Conservation (phyloP, 2,113 vertebrate species). For the Lampris incognitus region DNA sequence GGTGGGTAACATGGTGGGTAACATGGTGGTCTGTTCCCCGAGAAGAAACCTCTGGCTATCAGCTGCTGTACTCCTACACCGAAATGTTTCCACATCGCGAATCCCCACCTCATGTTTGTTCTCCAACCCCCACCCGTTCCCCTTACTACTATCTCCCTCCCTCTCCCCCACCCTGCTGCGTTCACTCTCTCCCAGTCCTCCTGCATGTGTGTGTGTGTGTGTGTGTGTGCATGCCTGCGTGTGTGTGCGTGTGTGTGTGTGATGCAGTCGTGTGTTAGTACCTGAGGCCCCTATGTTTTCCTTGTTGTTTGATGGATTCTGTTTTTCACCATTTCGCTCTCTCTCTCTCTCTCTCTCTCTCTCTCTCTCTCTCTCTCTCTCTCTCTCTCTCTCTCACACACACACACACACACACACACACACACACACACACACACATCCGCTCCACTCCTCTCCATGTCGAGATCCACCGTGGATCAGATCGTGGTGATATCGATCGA, state of each 20-base stretch:
- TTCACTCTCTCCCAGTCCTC: background rate
- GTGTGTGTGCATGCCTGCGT: too few relatives aligned
- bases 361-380: too few relatives aligned
- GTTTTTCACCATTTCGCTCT: background rate
- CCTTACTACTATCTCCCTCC: background rate
- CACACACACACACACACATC: background rate
- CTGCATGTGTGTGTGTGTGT: background rate
- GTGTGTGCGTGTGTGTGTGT: too few relatives aligned
- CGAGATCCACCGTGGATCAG: slow-evolving; percentile 29
- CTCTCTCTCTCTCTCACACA: too few relatives aligned
- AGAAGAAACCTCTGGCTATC: too few relatives aligned
- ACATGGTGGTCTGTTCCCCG: too few relatives aligned
- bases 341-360: too few relatives aligned
- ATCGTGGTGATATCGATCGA: slow-evolving; percentile 31
- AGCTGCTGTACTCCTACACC: too few relatives aligned
- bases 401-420: background rate
- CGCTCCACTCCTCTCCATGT: slow-evolving; percentile 8
- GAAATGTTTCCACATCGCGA: too few relatives aligned
- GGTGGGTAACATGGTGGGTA: too few relatives aligned
- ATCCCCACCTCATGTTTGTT: background rate
- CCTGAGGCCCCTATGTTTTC: background rate
- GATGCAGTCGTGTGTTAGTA: too few relatives aligned
- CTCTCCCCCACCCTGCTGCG: background rate
- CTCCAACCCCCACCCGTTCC: background rate
- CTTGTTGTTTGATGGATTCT: background rate